Evolutionary conservation across 2,113 vertebrate genomes (phyloP).

Genomic region (Hoplias malabaricus): DNA sequence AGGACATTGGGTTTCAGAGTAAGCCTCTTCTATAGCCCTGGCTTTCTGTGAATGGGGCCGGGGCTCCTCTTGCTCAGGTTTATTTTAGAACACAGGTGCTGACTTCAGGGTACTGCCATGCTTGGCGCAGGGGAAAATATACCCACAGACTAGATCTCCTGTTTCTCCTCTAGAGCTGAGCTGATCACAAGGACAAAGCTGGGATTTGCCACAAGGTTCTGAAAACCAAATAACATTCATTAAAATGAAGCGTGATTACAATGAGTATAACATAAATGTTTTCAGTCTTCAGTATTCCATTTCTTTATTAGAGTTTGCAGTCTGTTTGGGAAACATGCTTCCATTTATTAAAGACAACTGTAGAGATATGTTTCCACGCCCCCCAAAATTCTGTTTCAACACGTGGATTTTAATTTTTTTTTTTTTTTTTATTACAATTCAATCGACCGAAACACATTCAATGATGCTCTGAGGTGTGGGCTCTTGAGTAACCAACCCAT

Average conservation of each 20-base stretch:
- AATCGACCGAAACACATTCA: too few species aligned
- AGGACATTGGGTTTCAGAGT: constrained; percentile 74
- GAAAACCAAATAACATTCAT: background rate
- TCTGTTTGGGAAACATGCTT: too few species aligned
- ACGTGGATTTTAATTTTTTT: too few species aligned
- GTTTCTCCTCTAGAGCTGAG: constrained; percentile 50
- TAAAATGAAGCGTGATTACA: background rate
- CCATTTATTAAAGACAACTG: too few species aligned
- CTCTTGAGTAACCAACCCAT: too few species aligned
- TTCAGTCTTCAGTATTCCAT: too few species aligned
- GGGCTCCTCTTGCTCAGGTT: constrained; percentile 71
- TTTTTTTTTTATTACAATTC: too few species aligned
- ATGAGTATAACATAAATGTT: too few species aligned
- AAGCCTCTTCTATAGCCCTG: constrained; percentile 71
- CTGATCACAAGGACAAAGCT: constrained; percentile 13
- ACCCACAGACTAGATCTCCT: constrained; percentile 51
- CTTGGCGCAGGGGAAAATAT: constrained; percentile 75
- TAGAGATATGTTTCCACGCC: too few species aligned
- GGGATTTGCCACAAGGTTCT: background rate
- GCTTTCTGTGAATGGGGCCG: constrained; percentile 79
- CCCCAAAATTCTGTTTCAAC: too few species aligned
- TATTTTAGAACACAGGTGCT: constrained; percentile 84
- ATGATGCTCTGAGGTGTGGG: too few species aligned
- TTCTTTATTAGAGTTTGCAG: too few species aligned
- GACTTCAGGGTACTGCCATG: constrained; percentile 74